Percentiles rank a stretch among this genome's conserved stretches.
Conservation (phyloP, 35 echinoderm and acorn worm genomes). For the Ptychodera flava region DNA sequence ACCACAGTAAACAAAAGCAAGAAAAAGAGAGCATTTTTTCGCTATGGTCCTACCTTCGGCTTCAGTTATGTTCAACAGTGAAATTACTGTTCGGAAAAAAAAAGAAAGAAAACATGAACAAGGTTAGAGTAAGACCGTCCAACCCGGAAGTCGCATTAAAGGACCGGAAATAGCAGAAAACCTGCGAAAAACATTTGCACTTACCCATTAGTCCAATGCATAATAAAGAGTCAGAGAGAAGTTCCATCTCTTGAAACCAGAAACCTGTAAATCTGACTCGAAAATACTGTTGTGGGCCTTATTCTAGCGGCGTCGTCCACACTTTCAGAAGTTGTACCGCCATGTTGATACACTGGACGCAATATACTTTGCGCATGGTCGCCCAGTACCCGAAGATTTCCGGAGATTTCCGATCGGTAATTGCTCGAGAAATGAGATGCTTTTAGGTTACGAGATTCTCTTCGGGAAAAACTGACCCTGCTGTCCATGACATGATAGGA, state of each 20-base stretch:
- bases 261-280: conserved; percentile 36
- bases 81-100: conserved; percentile 62
- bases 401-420: conserved; percentile 44
- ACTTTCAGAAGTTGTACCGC: conserved; percentile 7
- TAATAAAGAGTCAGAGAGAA: conserved; percentile 90
- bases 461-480: too few species aligned
- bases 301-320: background rate
- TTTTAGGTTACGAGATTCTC: too few species aligned
- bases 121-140: background rate
- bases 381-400: conserved; percentile 4
- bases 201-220: conserved; percentile 94
- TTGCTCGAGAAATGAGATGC: too few species aligned
- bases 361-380: conserved; percentile 7
- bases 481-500: too few species aligned
- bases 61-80: conserved; percentile 64
- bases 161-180: conserved; percentile 8
- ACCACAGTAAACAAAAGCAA: too few species aligned
- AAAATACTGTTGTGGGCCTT: conserved; percentile 29
- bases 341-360: conserved; percentile 12
- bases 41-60: conserved; percentile 65
- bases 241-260: conserved; percentile 85
- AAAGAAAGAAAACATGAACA: conserved; percentile 21
- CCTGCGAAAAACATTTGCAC: conserved; percentile 7
- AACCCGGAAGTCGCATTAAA: background rate
- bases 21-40: too few species aligned